Evolutionary conservation across 2,113 vertebrate genomes (phyloP).

Genomic region (Litocranius walleri): DNA sequence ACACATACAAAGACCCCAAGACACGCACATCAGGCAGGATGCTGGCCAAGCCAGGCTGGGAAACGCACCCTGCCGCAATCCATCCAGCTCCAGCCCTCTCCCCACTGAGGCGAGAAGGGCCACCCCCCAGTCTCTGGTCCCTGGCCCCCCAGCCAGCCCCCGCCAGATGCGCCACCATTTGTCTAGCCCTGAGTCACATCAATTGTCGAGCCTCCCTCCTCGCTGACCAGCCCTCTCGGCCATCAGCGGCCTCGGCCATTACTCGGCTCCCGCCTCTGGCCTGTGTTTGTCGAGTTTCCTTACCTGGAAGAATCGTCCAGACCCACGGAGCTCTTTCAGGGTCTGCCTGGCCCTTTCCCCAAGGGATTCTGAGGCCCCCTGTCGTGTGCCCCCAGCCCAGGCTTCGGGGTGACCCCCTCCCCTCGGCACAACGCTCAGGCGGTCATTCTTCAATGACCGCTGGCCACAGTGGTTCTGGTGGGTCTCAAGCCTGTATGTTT

Average conservation of each 20-base stretch:
- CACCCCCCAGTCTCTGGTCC: neutral
- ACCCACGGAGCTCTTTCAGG: slow-evolving; percentile 57
- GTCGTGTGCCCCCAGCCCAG: slow-evolving; percentile 54
- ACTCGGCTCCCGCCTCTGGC: slow-evolving; percentile 55
- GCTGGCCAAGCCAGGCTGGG: neutral
- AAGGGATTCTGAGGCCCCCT: slow-evolving; percentile 35
- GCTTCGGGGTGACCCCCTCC: slow-evolving; percentile 43
- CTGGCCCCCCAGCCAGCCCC: slow-evolving; percentile 10
- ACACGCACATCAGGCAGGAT: neutral
- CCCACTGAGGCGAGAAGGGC: slow-evolving; percentile 11
- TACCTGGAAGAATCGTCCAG: slow-evolving; percentile 67
- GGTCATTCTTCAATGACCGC: slow-evolving; percentile 68
- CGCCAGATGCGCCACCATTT: slow-evolving; percentile 60
- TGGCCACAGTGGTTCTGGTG: slow-evolving; percentile 57
- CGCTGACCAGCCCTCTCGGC: slow-evolving; percentile 65
- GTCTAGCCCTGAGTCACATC: slow-evolving; percentile 64
- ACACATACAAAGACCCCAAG: slow-evolving; percentile 42
- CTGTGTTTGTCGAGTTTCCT: slow-evolving; percentile 63
- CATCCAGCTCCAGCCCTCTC: neutral
- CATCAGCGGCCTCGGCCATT: slow-evolving; percentile 69
- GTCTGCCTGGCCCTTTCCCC: slow-evolving; percentile 61
- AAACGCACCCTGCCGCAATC: neutral
- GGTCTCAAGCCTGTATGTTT: slow-evolving; percentile 29
- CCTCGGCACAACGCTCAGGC: slow-evolving; percentile 47
- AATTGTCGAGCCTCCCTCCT: slow-evolving; percentile 66